Evolutionary conservation across 2,113 vertebrate genomes (phyloP).

Genomic region (Spea bombifrons): DNA sequence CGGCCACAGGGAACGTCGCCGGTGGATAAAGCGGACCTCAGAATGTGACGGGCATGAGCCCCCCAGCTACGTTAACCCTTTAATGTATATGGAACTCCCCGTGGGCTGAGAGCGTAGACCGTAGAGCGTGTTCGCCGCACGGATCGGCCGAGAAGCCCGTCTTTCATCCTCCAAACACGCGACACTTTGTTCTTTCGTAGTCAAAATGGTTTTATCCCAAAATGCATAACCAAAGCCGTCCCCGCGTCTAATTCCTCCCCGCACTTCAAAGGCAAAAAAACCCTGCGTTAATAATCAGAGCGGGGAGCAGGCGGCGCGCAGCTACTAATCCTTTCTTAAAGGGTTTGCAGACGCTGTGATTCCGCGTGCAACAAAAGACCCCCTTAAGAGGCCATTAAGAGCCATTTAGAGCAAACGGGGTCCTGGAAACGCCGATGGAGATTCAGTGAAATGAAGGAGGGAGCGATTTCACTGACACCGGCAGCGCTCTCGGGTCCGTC

Average conservation of each 20-base stretch:
- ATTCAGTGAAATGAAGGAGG: slow-evolving; percentile 7
- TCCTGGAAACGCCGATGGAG: not conserved
- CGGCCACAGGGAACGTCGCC: too few species aligned
- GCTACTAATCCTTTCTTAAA: slow-evolving; percentile 11
- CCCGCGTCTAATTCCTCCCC: slow-evolving; percentile 19
- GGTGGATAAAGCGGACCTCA: too few species aligned
- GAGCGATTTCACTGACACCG: not conserved
- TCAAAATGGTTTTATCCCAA: slow-evolving; percentile 31
- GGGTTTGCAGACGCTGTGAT: not conserved
- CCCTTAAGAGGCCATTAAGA: slow-evolving; percentile 9
- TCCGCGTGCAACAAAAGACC: slow-evolving; percentile 17
- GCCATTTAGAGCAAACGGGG: not conserved
- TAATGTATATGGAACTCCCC: too few species aligned
- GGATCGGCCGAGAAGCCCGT: too few species aligned
- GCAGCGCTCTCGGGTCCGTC: not conserved
- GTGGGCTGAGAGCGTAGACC: too few species aligned
- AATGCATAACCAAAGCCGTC: slow-evolving; percentile 26
- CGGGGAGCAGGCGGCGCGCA: not conserved
- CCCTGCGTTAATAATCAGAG: slow-evolving; percentile 17
- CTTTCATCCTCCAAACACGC: slow-evolving; percentile 10
- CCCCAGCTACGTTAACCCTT: too few species aligned
- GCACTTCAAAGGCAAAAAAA: slow-evolving; percentile 22
- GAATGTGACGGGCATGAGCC: too few species aligned
- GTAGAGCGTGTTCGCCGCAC: too few species aligned
- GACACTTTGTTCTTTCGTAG: slow-evolving; percentile 25